Evolutionary conservation across 2,113 vertebrate species (phyloP), one percentile per base, ranked within the genome.

Genomic region (Anguilla rostrata): DNA sequence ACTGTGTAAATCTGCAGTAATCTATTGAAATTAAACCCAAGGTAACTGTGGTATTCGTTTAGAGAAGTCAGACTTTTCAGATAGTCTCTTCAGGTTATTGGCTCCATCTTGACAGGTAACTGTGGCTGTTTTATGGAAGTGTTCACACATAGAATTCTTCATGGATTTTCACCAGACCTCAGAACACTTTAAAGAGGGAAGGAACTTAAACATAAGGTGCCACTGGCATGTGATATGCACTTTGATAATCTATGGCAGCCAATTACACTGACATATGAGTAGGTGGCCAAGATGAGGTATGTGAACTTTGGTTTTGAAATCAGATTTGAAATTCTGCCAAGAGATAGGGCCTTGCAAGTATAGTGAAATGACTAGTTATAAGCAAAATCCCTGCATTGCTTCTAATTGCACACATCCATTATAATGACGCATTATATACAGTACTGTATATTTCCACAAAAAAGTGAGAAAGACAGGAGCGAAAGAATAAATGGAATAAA

Each of bases 401-500:
- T 75, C n/a, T 75, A 75, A 75, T 75, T 75, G 71, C 71, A 75
- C 26, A 75, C n/a, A n/a, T 34, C 71, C n/a, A 75, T 75, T 75
- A 34, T 75, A 34, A n/a, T 34, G n/a, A 75, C 1, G 29, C 26
- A 75, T 11, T 34, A 75, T 34, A 34, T 34, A 75, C n/a, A 75
- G n/a, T 34, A 75, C n/a, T 29, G n/a, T 75, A 34, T 75, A 34
- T 75, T 75, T 75, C 71, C 71, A 75, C 26, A 26, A 75, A n/a
- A 12, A 34, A 12, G 60, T 26, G 71, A 75, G 71, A 75, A 12
- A 34, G 71, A 75, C n/a, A 34, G 71, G 71, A 34, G n/a, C 26
- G 7, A 75, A 75, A 75, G 7, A 34, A 29, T 12, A 66, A 66
- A 66, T 26, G 60, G 60, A 66, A 66, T 66, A 75, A 75, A 75